Conservation (phyloP, 2,797 vertebrate species). For the Serranus cabrilla region DNA sequence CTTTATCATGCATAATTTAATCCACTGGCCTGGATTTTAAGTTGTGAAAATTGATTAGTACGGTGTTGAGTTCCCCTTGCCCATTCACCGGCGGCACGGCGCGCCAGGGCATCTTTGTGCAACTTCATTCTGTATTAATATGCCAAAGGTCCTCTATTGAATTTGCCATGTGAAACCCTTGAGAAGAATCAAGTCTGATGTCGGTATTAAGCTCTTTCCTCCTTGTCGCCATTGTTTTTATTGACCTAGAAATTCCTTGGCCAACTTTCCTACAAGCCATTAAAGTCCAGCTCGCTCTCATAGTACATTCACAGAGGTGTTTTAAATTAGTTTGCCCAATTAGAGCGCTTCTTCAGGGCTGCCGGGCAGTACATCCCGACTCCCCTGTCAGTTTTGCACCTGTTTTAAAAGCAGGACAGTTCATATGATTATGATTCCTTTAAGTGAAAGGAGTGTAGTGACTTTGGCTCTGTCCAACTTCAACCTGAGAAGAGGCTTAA, state of each 20-base stretch:
- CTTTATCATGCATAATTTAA: slow-evolving; percentile 89
- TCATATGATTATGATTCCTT: neutral
- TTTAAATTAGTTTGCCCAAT: slow-evolving; percentile 29
- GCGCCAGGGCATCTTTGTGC: slow-evolving; percentile 82
- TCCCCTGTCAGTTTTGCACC: neutral
- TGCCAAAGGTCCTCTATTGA: slow-evolving; percentile 81
- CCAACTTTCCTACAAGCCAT: slow-evolving; percentile 73
- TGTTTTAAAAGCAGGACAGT: neutral
- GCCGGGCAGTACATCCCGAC: neutral
- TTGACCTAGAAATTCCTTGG: slow-evolving; percentile 65
- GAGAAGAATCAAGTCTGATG: slow-evolving; percentile 70
- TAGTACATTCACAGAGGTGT: slow-evolving; percentile 36
- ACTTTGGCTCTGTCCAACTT: neutral
- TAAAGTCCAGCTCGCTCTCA: slow-evolving; percentile 32
- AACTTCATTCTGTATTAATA: slow-evolving; percentile 87
- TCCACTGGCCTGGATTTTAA: slow-evolving; percentile 86
- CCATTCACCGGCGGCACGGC: slow-evolving; percentile 80
- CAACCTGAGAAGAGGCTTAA: slow-evolving; percentile 12
- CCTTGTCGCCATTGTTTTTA: slow-evolving; percentile 63
- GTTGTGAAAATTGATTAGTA: slow-evolving; percentile 89
- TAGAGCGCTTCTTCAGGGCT: slow-evolving; percentile 18
- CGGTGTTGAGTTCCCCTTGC: slow-evolving; percentile 85
- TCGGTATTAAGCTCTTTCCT: slow-evolving; percentile 71
- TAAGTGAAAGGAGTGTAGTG: neutral
- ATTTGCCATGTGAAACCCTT: slow-evolving; percentile 82